Percentiles rank a stretch among this genome's conserved stretches.
These are phyloP conservation scores for Aphidoletes aphidimyza DNA, from an alignment of 2,888 invertebrate species.

Conservation along the genomic window DNA sequence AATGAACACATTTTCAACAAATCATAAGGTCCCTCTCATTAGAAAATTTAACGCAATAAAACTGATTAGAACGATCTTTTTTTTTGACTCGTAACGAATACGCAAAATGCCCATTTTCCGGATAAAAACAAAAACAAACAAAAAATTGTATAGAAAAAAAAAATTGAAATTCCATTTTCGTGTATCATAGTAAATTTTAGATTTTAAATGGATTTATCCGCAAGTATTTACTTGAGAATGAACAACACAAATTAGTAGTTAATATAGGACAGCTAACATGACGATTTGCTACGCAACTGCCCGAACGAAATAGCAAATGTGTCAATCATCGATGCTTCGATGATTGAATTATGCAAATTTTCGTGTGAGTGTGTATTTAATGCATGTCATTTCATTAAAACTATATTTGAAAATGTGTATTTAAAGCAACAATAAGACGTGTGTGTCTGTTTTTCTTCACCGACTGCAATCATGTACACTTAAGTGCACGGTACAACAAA, in stretches of 20 bases:
- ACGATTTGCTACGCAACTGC: constrained; percentile 5
- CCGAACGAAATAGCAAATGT: neutral
- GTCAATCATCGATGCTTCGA: neutral
- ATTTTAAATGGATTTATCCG: constrained; percentile 11
- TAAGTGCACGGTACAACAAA: constrained; percentile 48
- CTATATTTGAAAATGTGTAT: constrained; percentile 21
- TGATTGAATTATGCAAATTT: constrained; percentile 8
- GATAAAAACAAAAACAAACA: neutral
- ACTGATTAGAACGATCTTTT: no score
- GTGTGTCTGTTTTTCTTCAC: neutral
- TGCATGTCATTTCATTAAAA: neutral
- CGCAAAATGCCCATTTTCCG: neutral
- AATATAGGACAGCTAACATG: neutral
- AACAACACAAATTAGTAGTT: neutral
- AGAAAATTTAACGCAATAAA: no score
- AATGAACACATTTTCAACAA: neutral
- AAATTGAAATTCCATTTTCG: neutral
- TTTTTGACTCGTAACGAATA: neutral
- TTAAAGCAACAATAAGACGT: neutral
- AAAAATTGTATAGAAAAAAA: neutral
- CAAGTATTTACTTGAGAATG: no score
- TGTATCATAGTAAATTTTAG: constrained; percentile 31
- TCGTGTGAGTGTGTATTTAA: constrained; percentile 27
- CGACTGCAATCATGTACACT: constrained; percentile 40
- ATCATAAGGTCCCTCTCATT: no score